These are phyloP conservation scores for Apeltes quadracus DNA, from an alignment of 2,113 vertebrate genomes.

Conservation along the genomic window DNA sequence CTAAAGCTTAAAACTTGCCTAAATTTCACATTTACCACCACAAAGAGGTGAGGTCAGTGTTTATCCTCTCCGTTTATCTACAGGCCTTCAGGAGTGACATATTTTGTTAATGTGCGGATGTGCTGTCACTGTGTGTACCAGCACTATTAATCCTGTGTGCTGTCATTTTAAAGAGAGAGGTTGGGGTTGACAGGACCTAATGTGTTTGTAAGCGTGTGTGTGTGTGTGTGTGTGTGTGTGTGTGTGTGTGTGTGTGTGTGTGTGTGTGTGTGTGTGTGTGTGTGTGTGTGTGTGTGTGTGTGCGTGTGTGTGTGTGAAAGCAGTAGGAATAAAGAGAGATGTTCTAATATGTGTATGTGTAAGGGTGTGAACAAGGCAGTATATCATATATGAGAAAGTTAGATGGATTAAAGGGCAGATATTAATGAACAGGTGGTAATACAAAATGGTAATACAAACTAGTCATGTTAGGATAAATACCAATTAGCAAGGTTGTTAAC, in stretches of 20 bases:
- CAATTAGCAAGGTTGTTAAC: slow-evolving; percentile 16
- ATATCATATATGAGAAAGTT: background rate
- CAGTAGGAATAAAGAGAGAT: background rate
- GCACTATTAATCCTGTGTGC: background rate
- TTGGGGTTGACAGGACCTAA: background rate
- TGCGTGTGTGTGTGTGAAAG: background rate
- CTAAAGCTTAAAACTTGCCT: background rate
- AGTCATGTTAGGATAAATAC: slow-evolving; percentile 19
- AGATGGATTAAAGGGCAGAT: background rate
- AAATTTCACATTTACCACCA: background rate
- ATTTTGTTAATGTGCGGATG: background rate
- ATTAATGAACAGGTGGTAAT: slow-evolving; percentile 14
- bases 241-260: background rate
- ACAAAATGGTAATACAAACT: slow-evolving; percentile 19
- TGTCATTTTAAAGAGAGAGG: background rate
- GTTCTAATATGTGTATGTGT: background rate
- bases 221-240: background rate
- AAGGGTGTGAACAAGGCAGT: background rate
- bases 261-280: background rate
- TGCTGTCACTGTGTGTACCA: background rate
- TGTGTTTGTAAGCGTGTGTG: background rate
- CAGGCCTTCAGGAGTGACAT: background rate
- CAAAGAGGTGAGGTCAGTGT: background rate
- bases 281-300: background rate
- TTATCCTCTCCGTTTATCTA: background rate